Evolutionary conservation across 2,888 invertebrate genomes (phyloP).

Genomic region (Erynnis tages): DNA sequence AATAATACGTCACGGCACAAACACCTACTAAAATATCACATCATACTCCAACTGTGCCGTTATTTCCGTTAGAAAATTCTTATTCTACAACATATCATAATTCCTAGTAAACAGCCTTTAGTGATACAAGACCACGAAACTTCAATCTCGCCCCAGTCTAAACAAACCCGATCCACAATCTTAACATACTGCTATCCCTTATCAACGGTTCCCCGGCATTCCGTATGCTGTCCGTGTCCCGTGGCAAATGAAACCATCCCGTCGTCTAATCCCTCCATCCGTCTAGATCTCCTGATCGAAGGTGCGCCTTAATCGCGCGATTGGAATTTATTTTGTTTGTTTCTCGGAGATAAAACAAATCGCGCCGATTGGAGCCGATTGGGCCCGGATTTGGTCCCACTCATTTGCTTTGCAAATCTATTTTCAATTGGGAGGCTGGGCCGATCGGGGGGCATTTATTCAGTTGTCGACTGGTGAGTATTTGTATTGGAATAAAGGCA

Average conservation of each 20-base stretch:
- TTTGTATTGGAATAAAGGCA: conserved; percentile 25
- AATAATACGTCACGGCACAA: too few species aligned
- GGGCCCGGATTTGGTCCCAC: conserved; percentile 33
- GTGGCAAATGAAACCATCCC: conserved; percentile 47
- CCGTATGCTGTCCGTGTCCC: conserved; percentile 43
- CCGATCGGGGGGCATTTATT: conserved; percentile 25
- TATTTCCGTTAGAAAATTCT: too few species aligned
- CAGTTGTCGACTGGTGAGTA: conserved; percentile 18
- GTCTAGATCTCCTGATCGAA: conserved; percentile 56
- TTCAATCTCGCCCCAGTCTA: background rate
- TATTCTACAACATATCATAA: too few species aligned
- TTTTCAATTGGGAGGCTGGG: conserved; percentile 41
- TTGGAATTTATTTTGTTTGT: conserved; percentile 63
- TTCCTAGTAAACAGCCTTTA: too few species aligned
- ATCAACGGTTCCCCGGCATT: conserved; percentile 30
- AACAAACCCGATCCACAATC: background rate
- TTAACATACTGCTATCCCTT: background rate
- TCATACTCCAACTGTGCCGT: too few species aligned
- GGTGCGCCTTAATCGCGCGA: conserved; percentile 66
- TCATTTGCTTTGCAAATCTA: conserved; percentile 53
- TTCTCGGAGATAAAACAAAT: conserved; percentile 56
- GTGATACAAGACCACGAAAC: background rate
- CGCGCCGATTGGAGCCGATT: conserved; percentile 49
- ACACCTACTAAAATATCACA: too few species aligned
- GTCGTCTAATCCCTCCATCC: conserved; percentile 50